Percentiles rank a stretch among this genome's conserved stretches.
These are phyloP conservation scores for Drosophila lutescens DNA, from an alignment of 2,888 invertebrate species.

Conservation along the genomic window DNA sequence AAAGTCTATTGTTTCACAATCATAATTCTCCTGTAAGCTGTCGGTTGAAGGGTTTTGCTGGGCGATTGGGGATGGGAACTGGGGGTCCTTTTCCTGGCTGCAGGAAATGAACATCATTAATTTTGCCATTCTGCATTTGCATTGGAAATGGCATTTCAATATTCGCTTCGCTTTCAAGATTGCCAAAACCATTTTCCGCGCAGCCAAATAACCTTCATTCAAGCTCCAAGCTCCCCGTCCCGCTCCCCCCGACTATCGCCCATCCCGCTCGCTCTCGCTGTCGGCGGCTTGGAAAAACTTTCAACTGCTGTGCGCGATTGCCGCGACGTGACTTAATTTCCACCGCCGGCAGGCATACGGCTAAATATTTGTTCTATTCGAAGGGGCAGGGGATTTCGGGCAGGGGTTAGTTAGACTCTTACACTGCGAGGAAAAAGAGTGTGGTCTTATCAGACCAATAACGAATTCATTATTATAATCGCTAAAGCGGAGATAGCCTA, in stretches of 20 bases:
- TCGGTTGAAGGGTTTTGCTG: not conserved
- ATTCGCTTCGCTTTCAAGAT: conserved; percentile 63
- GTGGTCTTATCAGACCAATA: no score
- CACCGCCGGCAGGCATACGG: conserved; percentile 67
- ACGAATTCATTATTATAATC: no score
- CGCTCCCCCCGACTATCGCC: not conserved
- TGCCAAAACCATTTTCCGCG: conserved; percentile 42
- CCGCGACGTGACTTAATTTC: conserved; percentile 83
- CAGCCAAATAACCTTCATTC: conserved; percentile 37
- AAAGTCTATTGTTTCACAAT: conserved; percentile 80
- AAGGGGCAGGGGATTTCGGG: conserved; percentile 9
- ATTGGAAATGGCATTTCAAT: conserved; percentile 80
- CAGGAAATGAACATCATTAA: conserved; percentile 81
- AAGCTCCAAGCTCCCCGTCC: not conserved
- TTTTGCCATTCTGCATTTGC: conserved; percentile 79
- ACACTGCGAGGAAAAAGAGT: conserved; percentile 4
- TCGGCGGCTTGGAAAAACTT: conserved; percentile 37
- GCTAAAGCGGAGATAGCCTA: no score
- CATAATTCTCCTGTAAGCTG: conserved; percentile 80
- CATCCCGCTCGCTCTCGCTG: not conserved
- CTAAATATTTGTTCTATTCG: conserved; percentile 63
- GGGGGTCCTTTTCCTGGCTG: conserved; percentile 28
- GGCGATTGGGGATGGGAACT: not conserved
- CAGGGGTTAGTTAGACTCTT: conserved; percentile 16
- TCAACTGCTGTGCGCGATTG: conserved; percentile 81